Conservation (phyloP, 2,888 invertebrate genomes). For the Lithosia quadra region DNA sequence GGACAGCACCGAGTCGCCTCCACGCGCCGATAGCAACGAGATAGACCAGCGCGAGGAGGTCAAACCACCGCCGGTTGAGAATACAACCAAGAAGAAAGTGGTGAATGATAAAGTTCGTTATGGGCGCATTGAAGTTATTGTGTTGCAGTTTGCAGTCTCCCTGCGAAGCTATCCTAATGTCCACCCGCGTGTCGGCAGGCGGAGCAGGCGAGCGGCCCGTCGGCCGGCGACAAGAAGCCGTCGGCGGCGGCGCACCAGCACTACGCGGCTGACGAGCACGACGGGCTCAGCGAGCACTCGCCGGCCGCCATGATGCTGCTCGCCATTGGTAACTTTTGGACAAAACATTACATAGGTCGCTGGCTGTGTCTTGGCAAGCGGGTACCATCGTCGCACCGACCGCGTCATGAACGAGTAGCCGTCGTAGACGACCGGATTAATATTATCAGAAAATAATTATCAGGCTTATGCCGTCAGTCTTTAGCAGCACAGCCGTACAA, state of each 20-base stretch:
- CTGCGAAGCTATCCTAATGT: not conserved
- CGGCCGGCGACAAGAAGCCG: not conserved
- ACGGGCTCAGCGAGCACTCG: slow-evolving; percentile 90
- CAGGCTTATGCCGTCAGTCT: no score
- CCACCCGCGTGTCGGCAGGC: slow-evolving; percentile 9
- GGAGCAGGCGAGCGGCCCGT: slow-evolving; percentile 21
- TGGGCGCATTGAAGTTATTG: no score
- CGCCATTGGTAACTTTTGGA: slow-evolving; percentile 87
- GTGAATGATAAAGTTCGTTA: slow-evolving; percentile 25
- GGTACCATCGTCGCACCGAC: not conserved
- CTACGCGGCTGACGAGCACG: slow-evolving; percentile 75
- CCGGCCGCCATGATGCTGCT: slow-evolving; percentile 93
- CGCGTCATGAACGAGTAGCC: no score
- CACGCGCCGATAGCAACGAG: slow-evolving; percentile 28
- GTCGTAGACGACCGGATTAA: no score
- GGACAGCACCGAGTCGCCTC: slow-evolving; percentile 35
- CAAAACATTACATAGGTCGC: not conserved
- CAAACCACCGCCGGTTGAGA: slow-evolving; percentile 28
- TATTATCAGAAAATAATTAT: no score
- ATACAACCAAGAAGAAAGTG: slow-evolving; percentile 35
- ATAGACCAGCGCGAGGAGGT: slow-evolving; percentile 30
- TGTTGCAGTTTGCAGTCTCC: not conserved
- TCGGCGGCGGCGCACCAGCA: slow-evolving; percentile 43
- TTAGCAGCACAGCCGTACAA: not conserved
- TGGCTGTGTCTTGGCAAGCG: not conserved